Conservation (phyloP, 2,113 vertebrate species). For the Brevimyrus niger region DNA sequence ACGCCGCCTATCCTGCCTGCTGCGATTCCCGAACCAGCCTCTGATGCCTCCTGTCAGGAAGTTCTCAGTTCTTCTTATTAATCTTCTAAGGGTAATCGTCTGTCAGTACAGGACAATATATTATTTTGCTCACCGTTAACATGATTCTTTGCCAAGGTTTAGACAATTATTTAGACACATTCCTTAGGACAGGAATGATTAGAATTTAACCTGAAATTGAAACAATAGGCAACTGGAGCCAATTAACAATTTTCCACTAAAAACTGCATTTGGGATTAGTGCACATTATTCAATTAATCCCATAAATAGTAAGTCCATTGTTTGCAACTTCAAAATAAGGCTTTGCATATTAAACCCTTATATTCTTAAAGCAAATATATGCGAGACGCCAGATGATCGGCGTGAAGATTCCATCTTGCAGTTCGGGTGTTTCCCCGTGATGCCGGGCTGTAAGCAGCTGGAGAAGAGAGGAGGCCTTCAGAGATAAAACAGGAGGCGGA, state of each 20-base stretch:
- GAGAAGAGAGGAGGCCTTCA: background rate
- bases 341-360: background rate
- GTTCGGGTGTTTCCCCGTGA: background rate
- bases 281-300: background rate
- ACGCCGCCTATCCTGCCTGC: no score
- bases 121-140: background rate
- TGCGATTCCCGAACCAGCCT: background rate
- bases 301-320: background rate
- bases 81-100: background rate
- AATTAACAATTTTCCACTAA: background rate
- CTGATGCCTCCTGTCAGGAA: background rate
- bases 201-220: background rate
- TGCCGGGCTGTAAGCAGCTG: background rate
- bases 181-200: background rate
- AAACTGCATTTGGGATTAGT: background rate
- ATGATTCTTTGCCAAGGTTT: slow-evolving; percentile 4
- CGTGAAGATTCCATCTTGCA: background rate
- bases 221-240: background rate
- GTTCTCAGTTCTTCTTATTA: background rate
- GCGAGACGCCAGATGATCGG: slow-evolving; percentile 1
- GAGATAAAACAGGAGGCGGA: background rate
- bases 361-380: background rate
- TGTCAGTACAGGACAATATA: background rate
- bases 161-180: background rate
- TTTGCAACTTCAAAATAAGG: background rate